phyloP scores from a whole-genome alignment of 2,113 vertebrate species.

The Alexandromys fortis region DNA sequence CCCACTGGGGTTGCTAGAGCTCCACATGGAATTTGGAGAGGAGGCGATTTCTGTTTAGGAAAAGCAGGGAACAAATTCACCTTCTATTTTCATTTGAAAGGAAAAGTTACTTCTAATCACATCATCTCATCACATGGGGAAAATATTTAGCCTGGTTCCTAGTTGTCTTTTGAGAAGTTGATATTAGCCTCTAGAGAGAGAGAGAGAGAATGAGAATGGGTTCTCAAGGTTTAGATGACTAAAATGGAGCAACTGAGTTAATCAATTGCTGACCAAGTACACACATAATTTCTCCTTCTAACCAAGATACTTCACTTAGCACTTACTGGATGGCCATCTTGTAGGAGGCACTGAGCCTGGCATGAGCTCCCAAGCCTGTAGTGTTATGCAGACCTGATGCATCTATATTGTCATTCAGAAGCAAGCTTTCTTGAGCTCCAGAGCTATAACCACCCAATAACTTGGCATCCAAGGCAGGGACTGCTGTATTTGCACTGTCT shows the following conservation, averaged over 20 bases:
- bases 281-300: constrained; percentile 1
- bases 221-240: neutral
- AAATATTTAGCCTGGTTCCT: neutral
- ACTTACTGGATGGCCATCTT: neutral
- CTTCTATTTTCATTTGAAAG: constrained; percentile 44
- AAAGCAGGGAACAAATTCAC: neutral
- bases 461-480: neutral
- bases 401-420: neutral
- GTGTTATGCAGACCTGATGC: neutral
- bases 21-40: neutral
- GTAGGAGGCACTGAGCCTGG: neutral
- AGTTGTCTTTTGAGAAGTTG: constrained; percentile 51
- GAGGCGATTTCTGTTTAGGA: neutral
- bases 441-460: neutral
- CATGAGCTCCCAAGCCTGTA: too few relatives aligned
- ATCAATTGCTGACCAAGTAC: neutral
- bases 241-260: neutral
- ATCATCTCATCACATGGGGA: neutral
- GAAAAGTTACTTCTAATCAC: neutral
- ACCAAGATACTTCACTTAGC: neutral
- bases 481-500: neutral
- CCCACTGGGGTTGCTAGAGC: neutral
- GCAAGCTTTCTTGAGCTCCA: neutral
- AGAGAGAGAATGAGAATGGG: neutral
- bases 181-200: neutral